A percentile compares a stretch with the other conserved stretches of the same genome.
phyloP scores from a whole-genome alignment of 2,797 vertebrate species.

The Cossypha polioptera region DNA sequence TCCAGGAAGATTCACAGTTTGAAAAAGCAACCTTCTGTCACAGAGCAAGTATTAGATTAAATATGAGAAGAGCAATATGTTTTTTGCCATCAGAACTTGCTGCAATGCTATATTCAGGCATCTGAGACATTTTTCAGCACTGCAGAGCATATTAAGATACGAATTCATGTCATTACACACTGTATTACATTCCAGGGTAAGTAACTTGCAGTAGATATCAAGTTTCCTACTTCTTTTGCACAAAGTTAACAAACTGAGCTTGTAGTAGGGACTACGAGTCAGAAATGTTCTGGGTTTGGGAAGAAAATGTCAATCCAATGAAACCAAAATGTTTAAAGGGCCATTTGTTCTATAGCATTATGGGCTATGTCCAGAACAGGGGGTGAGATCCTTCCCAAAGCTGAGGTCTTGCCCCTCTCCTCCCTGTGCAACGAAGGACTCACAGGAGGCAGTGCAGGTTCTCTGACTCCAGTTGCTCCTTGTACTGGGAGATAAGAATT shows the following conservation, averaged over 20 bases:
- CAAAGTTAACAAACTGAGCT: neutral
- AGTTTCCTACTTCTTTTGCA: neutral
- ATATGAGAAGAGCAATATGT: neutral
- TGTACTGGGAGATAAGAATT: neutral
- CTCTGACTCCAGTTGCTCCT: neutral
- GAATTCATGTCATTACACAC: neutral
- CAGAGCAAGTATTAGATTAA: neutral
- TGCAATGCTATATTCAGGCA: neutral
- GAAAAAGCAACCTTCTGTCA: neutral
- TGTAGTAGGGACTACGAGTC: neutral
- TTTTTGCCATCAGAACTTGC: neutral
- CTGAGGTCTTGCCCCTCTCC: fast-evolving
- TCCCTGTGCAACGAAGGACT: neutral
- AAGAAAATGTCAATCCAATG: neutral
- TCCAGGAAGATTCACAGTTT: neutral
- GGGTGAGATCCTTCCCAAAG: neutral
- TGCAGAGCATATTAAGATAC: neutral
- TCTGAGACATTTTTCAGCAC: neutral
- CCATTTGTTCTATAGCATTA: neutral
- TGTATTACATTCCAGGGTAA: neutral
- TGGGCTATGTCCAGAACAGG: fast-evolving
- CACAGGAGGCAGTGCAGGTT: neutral
- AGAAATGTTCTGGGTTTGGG: neutral
- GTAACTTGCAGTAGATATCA: neutral
- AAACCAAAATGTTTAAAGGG: neutral